Evolutionary conservation across 2,113 vertebrate species (phyloP).

Genomic region (Apodemus speciosus): DNA sequence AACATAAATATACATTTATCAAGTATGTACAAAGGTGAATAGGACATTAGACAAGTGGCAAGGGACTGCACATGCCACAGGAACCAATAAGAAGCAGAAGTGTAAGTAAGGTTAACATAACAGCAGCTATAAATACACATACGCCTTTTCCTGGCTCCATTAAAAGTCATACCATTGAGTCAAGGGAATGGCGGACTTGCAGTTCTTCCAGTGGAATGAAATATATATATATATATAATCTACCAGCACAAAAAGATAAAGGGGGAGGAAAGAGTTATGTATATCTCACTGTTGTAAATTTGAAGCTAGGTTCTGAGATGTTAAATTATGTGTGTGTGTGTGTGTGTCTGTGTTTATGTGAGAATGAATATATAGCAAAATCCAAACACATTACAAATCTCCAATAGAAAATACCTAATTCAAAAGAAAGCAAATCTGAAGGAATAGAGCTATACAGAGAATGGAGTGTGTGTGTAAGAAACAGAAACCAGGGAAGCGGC

Average conservation of each 20-base stretch:
- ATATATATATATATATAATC: background rate
- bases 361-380: background rate
- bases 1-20: background rate
- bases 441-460: background rate
- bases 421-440: background rate
- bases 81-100: background rate
- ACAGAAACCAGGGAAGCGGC: background rate
- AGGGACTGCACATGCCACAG: background rate
- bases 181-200: background rate
- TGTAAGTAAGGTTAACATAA: background rate
- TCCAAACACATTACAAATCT: background rate
- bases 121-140: background rate
- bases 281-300: background rate
- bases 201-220: background rate
- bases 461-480: background rate
- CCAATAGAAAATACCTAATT: background rate
- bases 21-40: background rate
- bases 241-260: background rate
- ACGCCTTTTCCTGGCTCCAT: background rate
- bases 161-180: constrained; percentile 5
- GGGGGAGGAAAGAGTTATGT: background rate
- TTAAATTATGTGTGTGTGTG: background rate
- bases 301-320: background rate
- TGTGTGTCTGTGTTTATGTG: background rate
- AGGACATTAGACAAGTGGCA: background rate